Percentiles rank a stretch among this genome's conserved stretches.
Conservation (phyloP, 2,113 vertebrate species). For the Sitta europaea region DNA sequence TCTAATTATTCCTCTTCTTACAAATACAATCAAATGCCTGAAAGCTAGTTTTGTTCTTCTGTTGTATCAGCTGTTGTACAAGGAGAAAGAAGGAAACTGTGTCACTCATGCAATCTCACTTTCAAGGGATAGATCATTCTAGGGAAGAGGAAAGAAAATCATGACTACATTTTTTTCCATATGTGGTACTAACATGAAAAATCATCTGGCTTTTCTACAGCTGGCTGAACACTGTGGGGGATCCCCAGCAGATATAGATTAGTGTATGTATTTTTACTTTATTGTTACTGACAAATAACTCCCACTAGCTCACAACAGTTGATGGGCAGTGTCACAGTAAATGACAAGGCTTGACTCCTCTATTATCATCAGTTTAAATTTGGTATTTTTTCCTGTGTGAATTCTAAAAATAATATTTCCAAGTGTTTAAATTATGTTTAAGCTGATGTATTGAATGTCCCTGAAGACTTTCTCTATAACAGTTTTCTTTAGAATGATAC, state of each 20-base stretch:
- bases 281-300: background rate
- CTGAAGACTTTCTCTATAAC: background rate
- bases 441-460: slow-evolving; percentile 1
- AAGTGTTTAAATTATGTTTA: background rate
- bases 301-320: background rate
- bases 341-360: background rate
- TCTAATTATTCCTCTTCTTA: background rate
- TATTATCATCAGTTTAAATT: background rate
- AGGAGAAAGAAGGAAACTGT: background rate
- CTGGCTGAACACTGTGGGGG: background rate
- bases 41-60: background rate
- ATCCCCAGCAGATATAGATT: background rate
- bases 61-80: background rate
- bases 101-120: background rate
- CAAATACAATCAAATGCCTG: background rate
- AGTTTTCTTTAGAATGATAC: background rate
- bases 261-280: background rate
- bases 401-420: background rate
- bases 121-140: background rate
- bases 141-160: background rate
- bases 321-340: background rate
- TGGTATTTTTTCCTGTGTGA: background rate
- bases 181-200: background rate
- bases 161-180: background rate
- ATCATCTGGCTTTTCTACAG: background rate